These are phyloP conservation scores for Meloidogyne exigua DNA, from an alignment of 1,140 invertebrate genomes.

Conservation along the genomic window DNA sequence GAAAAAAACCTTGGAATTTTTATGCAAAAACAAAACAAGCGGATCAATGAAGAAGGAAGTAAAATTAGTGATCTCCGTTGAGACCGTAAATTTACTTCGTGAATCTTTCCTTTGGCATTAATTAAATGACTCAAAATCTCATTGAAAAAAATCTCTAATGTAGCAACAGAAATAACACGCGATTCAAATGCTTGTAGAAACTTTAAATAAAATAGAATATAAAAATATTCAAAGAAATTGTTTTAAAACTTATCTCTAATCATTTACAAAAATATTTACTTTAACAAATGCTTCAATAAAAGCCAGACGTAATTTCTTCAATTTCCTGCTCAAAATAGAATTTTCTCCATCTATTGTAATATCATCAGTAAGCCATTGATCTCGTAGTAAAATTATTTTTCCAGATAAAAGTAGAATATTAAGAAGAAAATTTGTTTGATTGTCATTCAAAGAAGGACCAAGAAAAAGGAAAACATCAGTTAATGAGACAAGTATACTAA, in stretches of 20 bases:
- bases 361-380: conserved; percentile 15
- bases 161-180: background rate
- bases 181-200: conserved; percentile 21
- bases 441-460: conserved; percentile 19
- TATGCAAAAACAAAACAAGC: conserved; percentile 11
- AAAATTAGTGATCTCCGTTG: background rate
- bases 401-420: conserved; percentile 19
- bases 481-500: conserved; percentile 5
- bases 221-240: background rate
- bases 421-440: conserved; percentile 16
- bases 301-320: conserved; percentile 28
- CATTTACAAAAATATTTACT: conserved; percentile 19
- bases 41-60: conserved; percentile 16
- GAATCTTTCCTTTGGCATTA: background rate
- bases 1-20: conserved; percentile 11
- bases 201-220: conserved; percentile 17
- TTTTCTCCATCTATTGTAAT: background rate
- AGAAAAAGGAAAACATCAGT: conserved; percentile 22
- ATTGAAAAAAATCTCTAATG: conserved; percentile 8
- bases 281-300: conserved; percentile 25
- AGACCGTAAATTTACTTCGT: background rate
- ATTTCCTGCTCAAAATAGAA: background rate
- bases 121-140: conserved; percentile 15
- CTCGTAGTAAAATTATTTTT: background rate
- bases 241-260: no score